Base-by-base conservation (phyloP, 1,140 invertebrate genomes). In the Berghia stephanieae region DNA sequence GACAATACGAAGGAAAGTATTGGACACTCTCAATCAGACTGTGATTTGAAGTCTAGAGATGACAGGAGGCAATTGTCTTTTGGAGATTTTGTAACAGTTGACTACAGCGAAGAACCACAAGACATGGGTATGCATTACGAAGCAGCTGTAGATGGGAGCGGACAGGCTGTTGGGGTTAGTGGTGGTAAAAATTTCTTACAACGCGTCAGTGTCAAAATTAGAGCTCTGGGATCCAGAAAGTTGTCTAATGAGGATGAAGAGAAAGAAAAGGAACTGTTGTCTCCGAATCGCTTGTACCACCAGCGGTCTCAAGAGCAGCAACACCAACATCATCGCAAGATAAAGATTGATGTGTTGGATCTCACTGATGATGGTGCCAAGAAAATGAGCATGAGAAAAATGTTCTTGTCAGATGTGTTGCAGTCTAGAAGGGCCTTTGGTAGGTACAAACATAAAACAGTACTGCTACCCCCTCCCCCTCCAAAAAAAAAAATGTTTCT, bases 131-230 rank as follows among this genome's bases (percentile, higher is more conserved):
- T n/a, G n/a, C n/a, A n/a, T n/a, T n/a, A n/a, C n/a, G n/a, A n/a
- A n/a, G n/a, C n/a, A n/a, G n/a, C n/a, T n/a, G n/a, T n/a, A n/a
- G n/a, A n/a, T n/a, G n/a, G n/a, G n/a, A n/a, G n/a, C n/a, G n/a
- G n/a, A n/a, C n/a, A n/a, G n/a, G n/a, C n/a, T n/a, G n/a, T n/a
- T n/a, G n/a, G n/a, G n/a, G n/a, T n/a, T n/a, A n/a, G 18, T 42
- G 44, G 76, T 52, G 69, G 52, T 42, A 79, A 77, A 70, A 80
- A 79, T 43, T 83, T 86, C 55, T 79, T 86, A n/a, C 70, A 81
- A 1, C 72, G 83, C 66, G 84, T 86, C 78, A 86, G 85, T 80
- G 73, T 80, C 4, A 85, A 85, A 74, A 75, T 86, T 6, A 80
- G 82, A 72, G 82, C 71, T 69, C 80, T 77, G 21, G 57, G 52